These are phyloP conservation scores for Agrotis exclamationis DNA, from an alignment of 2,888 invertebrate genomes.

Conservation along the genomic window DNA sequence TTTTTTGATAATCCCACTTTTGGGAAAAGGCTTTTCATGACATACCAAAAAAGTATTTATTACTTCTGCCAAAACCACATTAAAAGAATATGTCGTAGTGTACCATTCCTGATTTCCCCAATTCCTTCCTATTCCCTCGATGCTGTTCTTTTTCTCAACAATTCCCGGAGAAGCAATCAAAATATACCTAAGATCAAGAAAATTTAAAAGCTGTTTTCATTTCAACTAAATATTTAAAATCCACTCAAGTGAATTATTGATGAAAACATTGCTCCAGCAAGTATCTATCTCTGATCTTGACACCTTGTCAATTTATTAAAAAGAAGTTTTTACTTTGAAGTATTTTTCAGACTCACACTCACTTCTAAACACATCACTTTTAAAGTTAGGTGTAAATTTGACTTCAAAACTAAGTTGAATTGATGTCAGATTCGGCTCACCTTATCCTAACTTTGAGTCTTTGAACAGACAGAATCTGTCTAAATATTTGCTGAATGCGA, in stretches of 20 bases:
- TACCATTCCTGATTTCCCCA: too few species aligned
- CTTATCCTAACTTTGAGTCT: constrained; percentile 6
- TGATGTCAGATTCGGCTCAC: constrained; percentile 25
- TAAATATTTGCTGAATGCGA: constrained; percentile 1
- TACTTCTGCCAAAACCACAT: too few species aligned
- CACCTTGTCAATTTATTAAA: not conserved
- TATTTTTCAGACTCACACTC: not conserved
- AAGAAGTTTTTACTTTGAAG: not conserved
- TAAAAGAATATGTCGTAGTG: too few species aligned
- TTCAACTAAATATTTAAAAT: not conserved
- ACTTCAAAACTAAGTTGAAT: constrained; percentile 1
- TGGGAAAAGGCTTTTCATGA: too few species aligned
- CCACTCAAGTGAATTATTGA: not conserved
- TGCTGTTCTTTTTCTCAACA: too few species aligned
- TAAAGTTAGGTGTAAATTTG: not conserved
- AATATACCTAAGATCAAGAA: not conserved
- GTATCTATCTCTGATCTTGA: not conserved
- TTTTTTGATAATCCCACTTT: too few species aligned
- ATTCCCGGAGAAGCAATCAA: too few species aligned
- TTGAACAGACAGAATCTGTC: not conserved
- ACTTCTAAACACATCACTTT: too few species aligned
- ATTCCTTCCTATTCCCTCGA: too few species aligned
- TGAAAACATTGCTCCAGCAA: not conserved
- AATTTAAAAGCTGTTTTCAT: not conserved
- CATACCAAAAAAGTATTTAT: too few species aligned